A percentile compares a stretch with the other conserved stretches of the same genome.
Conservation (phyloP, 2,113 vertebrate species). For the Phodopus roborovskii region DNA sequence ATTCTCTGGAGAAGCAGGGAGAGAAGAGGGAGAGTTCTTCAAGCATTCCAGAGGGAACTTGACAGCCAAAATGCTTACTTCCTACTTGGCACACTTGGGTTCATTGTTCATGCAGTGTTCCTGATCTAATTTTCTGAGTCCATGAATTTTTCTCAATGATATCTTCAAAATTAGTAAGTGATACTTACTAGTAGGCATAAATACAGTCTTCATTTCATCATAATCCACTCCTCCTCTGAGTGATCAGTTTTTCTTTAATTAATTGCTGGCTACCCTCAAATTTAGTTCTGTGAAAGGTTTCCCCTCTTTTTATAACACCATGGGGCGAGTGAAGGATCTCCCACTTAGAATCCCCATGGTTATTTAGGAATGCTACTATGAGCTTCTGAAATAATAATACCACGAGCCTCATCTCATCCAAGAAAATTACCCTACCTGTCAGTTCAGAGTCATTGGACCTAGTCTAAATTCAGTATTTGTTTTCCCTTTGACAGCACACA, state of each 20-base stretch:
- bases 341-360: constrained; percentile 63
- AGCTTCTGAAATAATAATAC: not conserved
- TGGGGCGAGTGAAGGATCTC: not conserved
- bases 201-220: constrained; percentile 50
- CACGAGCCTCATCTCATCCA: not conserved
- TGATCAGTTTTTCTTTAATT: constrained; percentile 72
- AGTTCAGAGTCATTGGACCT: not conserved
- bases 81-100: too few relatives aligned
- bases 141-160: not conserved
- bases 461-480: not conserved
- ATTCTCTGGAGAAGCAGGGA: not conserved
- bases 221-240: constrained; percentile 65
- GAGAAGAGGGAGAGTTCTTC: not conserved
- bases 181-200: constrained; percentile 27
- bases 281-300: constrained; percentile 43
- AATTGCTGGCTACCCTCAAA: constrained; percentile 73
- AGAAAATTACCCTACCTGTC: not conserved
- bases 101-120: too few relatives aligned
- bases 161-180: constrained; percentile 76
- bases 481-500: not conserved
- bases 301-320: not conserved
- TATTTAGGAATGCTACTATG: constrained; percentile 75
- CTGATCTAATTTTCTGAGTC: not conserved
- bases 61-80: not conserved
- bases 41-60: not conserved